Percentiles rank a stretch among this genome's conserved stretches.
Conservation (phyloP, 1,140 invertebrate species). For the Aleiodes sp. region DNA sequence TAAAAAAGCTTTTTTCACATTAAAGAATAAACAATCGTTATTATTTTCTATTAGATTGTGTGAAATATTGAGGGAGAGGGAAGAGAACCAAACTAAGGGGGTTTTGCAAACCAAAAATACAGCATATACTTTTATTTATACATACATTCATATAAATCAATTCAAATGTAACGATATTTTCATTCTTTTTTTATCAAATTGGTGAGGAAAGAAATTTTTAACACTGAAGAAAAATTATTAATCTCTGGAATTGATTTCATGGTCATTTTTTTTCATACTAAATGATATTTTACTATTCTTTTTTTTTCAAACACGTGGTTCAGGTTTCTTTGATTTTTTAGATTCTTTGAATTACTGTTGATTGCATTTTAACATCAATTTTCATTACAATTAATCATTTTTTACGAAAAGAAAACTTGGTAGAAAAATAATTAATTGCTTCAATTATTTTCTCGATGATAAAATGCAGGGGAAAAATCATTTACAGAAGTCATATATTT, state of each 20-base stretch:
- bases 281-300: too few species aligned
- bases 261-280: too few species aligned
- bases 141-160: conserved; percentile 16
- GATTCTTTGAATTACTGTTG: background rate
- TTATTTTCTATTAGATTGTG: too few species aligned
- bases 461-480: background rate
- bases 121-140: conserved; percentile 16
- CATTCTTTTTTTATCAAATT: background rate
- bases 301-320: too few species aligned
- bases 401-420: background rate
- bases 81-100: background rate
- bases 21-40: too few species aligned
- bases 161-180: conserved; percentile 16
- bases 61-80: background rate
- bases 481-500: background rate
- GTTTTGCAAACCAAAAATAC: background rate
- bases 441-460: background rate
- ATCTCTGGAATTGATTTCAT: too few species aligned
- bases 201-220: background rate
- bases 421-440: background rate
- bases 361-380: background rate
- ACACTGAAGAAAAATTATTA: too few species aligned
- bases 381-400: background rate
- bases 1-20: conserved; percentile 2
- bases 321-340: background rate